A percentile compares a stretch with the other conserved stretches of the same genome.
Conservation (phyloP, 2,113 vertebrate species). For the Ameiurus melas region DNA sequence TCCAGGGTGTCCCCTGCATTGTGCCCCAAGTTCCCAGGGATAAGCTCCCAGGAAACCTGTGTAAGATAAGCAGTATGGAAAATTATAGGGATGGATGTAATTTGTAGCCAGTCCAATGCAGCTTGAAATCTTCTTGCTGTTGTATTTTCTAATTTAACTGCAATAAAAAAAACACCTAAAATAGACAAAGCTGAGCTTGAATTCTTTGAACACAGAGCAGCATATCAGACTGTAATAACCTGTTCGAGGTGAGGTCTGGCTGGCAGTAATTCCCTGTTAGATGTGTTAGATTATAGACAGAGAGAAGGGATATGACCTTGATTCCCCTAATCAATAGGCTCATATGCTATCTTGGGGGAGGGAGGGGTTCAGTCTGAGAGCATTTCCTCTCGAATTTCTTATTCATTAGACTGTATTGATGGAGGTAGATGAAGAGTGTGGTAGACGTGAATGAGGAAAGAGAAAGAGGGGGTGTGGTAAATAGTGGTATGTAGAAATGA, state of each 20-base stretch:
- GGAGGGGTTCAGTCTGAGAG: background rate
- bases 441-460: background rate
- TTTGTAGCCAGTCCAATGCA: background rate
- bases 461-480: background rate
- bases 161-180: background rate
- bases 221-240: background rate
- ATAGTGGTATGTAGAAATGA: background rate
- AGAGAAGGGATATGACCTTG: slow-evolving; percentile 35
- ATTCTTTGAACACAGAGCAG: slow-evolving; percentile 15
- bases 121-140: background rate
- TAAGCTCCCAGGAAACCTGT: too few species aligned
- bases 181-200: background rate
- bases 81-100: background rate
- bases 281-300: slow-evolving; percentile 15
- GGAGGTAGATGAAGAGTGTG: background rate
- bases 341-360: slow-evolving; percentile 1
- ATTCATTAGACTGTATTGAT: slow-evolving; percentile 47
- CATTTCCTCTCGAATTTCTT: slow-evolving; percentile 28
- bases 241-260: background rate
- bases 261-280: slow-evolving; percentile 20
- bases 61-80: too few species aligned
- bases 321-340: slow-evolving; percentile 46
- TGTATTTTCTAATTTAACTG: background rate
- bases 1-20: too few species aligned
- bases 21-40: too few species aligned